Evolutionary conservation across 2,113 vertebrate species (phyloP).

Genomic region (Takifugu bimaculatus): DNA sequence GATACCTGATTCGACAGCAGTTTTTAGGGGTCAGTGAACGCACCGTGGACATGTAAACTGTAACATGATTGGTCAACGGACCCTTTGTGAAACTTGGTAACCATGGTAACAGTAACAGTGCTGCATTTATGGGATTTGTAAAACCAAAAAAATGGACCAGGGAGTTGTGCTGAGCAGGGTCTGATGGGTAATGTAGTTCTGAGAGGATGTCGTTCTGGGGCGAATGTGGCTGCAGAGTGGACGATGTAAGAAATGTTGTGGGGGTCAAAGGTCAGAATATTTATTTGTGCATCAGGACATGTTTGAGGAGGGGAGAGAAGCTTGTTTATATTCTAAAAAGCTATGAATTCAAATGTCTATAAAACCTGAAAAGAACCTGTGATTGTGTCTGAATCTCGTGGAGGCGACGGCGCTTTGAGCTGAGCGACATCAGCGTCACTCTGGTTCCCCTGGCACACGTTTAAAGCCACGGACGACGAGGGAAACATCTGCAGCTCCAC

Average conservation of each 20-base stretch:
- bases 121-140: slow-evolving; percentile 45
- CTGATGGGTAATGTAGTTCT: slow-evolving; percentile 38
- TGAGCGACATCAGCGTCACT: too few relatives aligned
- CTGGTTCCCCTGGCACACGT: too few relatives aligned
- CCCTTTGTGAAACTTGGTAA: slow-evolving; percentile 18
- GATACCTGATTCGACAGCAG: not conserved
- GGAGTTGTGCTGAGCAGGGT: slow-evolving; percentile 8
- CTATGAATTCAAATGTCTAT: slow-evolving; percentile 64
- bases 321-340: slow-evolving; percentile 74
- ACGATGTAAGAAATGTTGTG: not conserved
- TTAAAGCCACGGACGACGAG: too few relatives aligned
- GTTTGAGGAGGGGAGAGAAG: slow-evolving; percentile 24
- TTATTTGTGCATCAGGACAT: slow-evolving; percentile 68
- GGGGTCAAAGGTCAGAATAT: slow-evolving; percentile 65
- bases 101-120: slow-evolving; percentile 9
- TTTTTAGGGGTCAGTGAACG: too few relatives aligned
- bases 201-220: not conserved
- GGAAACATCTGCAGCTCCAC: too few relatives aligned
- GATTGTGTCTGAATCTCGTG: not conserved
- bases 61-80: slow-evolving; percentile 27
- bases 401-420: too few relatives aligned
- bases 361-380: slow-evolving; percentile 56
- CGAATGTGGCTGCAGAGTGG: not conserved
- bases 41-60: not conserved
- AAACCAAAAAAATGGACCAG: slow-evolving; percentile 1